Percentiles rank a stretch among this genome's conserved stretches.
phyloP scores from a whole-genome alignment of 2,113 vertebrate species.

The Brachypodius melanocephalos region DNA sequence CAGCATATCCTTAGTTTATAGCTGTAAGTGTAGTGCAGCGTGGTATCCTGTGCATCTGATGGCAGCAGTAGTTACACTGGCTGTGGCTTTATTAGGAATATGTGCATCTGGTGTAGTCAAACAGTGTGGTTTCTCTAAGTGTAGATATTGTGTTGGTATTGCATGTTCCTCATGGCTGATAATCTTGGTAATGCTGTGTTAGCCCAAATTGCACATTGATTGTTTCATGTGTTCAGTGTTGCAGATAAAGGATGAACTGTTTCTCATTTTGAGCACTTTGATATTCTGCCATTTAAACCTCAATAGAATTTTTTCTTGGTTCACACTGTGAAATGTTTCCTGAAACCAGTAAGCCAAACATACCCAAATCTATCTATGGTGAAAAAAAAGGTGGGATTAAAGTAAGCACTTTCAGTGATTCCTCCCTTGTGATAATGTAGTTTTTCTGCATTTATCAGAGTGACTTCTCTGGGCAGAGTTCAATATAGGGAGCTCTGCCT shows the following conservation, averaged over 20 bases:
- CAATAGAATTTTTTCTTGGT: not conserved
- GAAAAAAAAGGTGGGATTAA: not conserved
- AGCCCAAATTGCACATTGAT: not conserved
- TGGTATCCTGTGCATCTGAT: not conserved
- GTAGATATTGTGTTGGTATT: not conserved
- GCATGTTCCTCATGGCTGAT: not conserved
- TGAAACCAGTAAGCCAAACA: not conserved
- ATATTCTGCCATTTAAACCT: not conserved
- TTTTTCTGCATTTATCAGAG: not conserved
- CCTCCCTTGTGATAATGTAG: not conserved
- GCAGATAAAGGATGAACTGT: not conserved
- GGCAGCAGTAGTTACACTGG: not conserved
- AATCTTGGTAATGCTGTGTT: not conserved
- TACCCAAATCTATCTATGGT: accelerated
- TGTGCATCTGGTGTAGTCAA: not conserved
- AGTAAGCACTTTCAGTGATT: not conserved
- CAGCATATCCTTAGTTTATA: not conserved
- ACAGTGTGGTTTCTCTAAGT: not conserved
- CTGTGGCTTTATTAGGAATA: not conserved
- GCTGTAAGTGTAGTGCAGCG: not conserved
- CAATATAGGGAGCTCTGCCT: not conserved
- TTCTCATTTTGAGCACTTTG: not conserved
- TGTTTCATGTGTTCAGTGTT: not conserved
- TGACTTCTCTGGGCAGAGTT: not conserved
- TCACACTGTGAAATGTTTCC: not conserved